phyloP scores from a whole-genome alignment of 1,140 invertebrate genomes.

The Bombus confusus region DNA sequence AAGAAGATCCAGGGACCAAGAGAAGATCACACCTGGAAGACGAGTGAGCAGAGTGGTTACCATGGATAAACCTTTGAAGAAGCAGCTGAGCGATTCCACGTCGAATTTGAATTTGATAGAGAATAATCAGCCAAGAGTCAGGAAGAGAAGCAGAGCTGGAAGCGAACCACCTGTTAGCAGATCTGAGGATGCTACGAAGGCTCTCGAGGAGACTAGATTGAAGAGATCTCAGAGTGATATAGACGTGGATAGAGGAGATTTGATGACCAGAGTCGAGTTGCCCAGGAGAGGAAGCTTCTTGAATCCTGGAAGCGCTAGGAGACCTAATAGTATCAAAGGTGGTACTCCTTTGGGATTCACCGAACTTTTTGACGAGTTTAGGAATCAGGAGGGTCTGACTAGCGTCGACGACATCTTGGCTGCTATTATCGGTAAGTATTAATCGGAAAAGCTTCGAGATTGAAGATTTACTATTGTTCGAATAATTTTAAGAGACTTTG shows the following conservation, averaged over 20 bases:
- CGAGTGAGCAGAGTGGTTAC: conserved; percentile 63
- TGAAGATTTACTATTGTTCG: not conserved
- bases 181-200: conserved; percentile 74
- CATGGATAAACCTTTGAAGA: conserved; percentile 66
- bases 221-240: conserved; percentile 83
- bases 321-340: conserved; percentile 76
- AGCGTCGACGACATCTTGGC: conserved; percentile 94
- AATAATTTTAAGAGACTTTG: not conserved
- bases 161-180: conserved; percentile 79
- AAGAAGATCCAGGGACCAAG: conserved; percentile 49
- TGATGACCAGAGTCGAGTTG: conserved; percentile 91
- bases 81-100: conserved; percentile 28
- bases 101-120: conserved; percentile 37
- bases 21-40: conserved; percentile 46
- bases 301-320: conserved; percentile 85
- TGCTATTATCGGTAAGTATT: conserved; percentile 86
- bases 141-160: conserved; percentile 77
- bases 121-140: conserved; percentile 55
- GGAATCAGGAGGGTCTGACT: conserved; percentile 92
- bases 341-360: conserved; percentile 91
- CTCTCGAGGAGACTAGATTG: conserved; percentile 81
- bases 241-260: conserved; percentile 86
- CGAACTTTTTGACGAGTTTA: conserved; percentile 92
- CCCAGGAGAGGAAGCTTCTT: conserved; percentile 92
- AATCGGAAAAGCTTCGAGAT: not conserved